Base-by-base conservation (phyloP, 2,888 invertebrate genomes). In the Saturnia japonica region DNA sequence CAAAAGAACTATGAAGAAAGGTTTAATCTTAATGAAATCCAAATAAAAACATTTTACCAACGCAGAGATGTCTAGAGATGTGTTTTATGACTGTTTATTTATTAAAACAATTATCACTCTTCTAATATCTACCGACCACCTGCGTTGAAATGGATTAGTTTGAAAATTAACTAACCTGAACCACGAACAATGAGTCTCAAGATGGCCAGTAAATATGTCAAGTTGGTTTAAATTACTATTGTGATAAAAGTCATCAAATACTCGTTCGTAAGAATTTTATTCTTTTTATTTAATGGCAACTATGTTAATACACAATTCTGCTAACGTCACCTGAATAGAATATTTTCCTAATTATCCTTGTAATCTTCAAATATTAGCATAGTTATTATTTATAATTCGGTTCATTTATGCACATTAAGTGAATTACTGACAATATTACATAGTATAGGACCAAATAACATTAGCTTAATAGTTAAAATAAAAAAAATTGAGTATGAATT, bases 71-170 rank as follows among this genome's bases (percentile, higher is more conserved):
- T 74, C 72, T 73, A 70, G 66, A 70, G 71, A 67, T 42, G 54
- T 64, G 66, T 70, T 47, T 22, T 66, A 66, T 67, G 67, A 70
- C 71, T 76, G 77, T 79, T 82, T 83, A 82, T 82, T 84, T 78
- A 80, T 80, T 79, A 81, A 80, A 81, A 81, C 71, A 74, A 78
- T 81, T 78, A 82, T 83, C 79, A 83, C 73, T 78, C 77, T 6
- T 57, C 1, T 25, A 22, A 57, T 57, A 73, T 73, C 75, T 72
- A 57, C 71, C 75, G 85, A 80, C 84, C 85, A 85, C 84, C 85
- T 77, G 80, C 80, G 76, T 76, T 73, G 79, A 72, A 74, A 74
- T 68, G 77, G 76, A 82, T 84, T 82, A 79, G 71, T 71, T 76
- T 66, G 74, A 74, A 81, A 78, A 80, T 80, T 74, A 80, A 71